Base-by-base conservation (phyloP, 2,113 vertebrate species). In the Anser cygnoides region DNA sequence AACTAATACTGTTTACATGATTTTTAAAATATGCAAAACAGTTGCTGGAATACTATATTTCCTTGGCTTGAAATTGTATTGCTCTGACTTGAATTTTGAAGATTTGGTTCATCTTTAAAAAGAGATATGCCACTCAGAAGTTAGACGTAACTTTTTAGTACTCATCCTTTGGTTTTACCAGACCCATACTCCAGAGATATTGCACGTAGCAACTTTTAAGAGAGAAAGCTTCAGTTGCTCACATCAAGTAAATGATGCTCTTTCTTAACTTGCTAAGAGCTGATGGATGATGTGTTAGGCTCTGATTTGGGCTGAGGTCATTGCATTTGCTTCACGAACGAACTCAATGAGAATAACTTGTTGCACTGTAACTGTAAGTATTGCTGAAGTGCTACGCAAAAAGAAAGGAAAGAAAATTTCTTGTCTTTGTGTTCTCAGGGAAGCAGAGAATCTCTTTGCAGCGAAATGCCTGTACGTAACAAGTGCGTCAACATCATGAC, bases 101-200 rank as follows among this genome's bases (percentile, higher is more conserved):
- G n/a, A 29, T 39, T 73, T 76, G 43, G 49, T 74, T 67, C 71
- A 46, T 31, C 28, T n/a, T n/a, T 50, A 39, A 33, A 26, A 61
- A 29, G 66, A 59, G 13, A 4, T n/a, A 50, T 8, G 3, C 17
- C 31, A 44, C 44, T 84, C 41, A 74, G 52, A 91, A 89, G 44
- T 41, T 66, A 87, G 71, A 74, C 10, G 7, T 23, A 81, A 46
- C 35, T 25, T 55, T 92, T 75, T 31, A 67, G 25, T 76, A 77
- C 63, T 92, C 75, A 46, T 35, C 54, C 89, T 93, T 93, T 93
- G 86, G 89, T 95, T 96, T 87, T 41, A 76, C 58, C 74, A 87
- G 59, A 22, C 29, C 44, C 31, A 37, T 14, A 63, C 39, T 82
- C 74, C 54, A 82, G 50, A 11, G 8, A 66, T 93, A 92, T 91